Conservation (phyloP, 2,113 vertebrate species). For the Xiphias gladius region DNA sequence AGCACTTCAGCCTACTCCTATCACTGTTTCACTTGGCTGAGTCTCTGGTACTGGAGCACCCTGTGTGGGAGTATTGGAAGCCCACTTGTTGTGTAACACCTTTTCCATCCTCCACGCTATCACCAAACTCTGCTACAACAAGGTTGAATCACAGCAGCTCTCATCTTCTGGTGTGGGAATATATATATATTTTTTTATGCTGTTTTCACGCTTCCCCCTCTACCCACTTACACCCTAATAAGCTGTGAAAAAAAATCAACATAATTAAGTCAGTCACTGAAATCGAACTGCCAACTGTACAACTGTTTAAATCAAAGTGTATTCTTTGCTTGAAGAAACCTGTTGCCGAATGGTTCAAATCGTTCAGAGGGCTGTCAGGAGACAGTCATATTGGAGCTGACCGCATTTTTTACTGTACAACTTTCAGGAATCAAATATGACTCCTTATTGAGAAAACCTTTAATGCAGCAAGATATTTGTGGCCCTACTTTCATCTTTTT, state of each 20-base stretch:
- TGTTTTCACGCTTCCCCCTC: background rate
- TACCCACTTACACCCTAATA: background rate
- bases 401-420: no score
- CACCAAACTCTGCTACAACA: conserved; percentile 56
- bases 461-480: no score
- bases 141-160: conserved; percentile 66
- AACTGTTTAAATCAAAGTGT: background rate
- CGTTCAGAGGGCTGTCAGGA: no score
- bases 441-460: no score
- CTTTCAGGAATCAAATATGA: no score
- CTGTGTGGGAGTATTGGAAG: conserved; percentile 68
- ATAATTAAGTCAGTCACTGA: background rate
- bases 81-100: conserved; percentile 75
- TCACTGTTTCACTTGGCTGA: conserved; percentile 59
- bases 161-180: conserved; percentile 47
- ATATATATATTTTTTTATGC: conserved; percentile 15
- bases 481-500: no score
- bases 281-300: background rate
- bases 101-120: conserved; percentile 72
- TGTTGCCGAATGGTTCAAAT: no score
- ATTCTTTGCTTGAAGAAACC: background rate
- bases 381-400: no score
- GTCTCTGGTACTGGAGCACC: conserved; percentile 49
- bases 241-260: background rate
- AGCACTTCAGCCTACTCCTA: conserved; percentile 64